These are phyloP conservation scores for Orthosia gothica DNA, from an alignment of 2,888 invertebrate species.

Conservation along the genomic window DNA sequence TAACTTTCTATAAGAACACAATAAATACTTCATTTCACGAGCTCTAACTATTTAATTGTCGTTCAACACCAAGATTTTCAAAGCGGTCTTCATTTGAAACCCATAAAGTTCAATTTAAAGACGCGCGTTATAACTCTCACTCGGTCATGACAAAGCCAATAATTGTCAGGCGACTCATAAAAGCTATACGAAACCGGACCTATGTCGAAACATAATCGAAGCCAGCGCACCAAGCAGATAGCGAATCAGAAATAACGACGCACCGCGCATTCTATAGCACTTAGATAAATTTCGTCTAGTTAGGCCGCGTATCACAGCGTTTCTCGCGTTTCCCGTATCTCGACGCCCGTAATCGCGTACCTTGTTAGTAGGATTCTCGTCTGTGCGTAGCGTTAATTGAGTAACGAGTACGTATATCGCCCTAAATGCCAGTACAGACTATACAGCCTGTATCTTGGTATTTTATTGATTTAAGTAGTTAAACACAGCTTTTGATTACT, in stretches of 20 bases:
- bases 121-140: slow-evolving; percentile 49
- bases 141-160: slow-evolving; percentile 52
- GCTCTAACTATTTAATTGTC: slow-evolving; percentile 40
- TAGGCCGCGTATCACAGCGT: slow-evolving; percentile 73
- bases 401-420: slow-evolving; percentile 77
- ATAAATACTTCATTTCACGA: slow-evolving; percentile 30
- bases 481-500: slow-evolving; percentile 61
- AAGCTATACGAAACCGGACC: slow-evolving; percentile 55
- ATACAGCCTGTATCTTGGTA: slow-evolving; percentile 42
- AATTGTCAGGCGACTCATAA: slow-evolving; percentile 64
- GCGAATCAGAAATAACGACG: slow-evolving; percentile 67
- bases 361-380: slow-evolving; percentile 80
- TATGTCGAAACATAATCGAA: slow-evolving; percentile 59
- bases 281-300: slow-evolving; percentile 82
- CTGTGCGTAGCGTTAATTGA: slow-evolving; percentile 81
- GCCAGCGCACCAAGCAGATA: slow-evolving; percentile 57
- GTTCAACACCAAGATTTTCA: slow-evolving; percentile 38
- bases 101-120: slow-evolving; percentile 61
- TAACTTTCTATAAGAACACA: slow-evolving; percentile 1
- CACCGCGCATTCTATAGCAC: slow-evolving; percentile 78
- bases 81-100: slow-evolving; percentile 54
- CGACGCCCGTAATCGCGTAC: slow-evolving; percentile 71
- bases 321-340: slow-evolving; percentile 70
- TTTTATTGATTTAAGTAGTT: slow-evolving; percentile 63
- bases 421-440: slow-evolving; percentile 66